Conservation (phyloP, 92 coral and sea anemone genomes). For the Blastomussa wellsi region DNA sequence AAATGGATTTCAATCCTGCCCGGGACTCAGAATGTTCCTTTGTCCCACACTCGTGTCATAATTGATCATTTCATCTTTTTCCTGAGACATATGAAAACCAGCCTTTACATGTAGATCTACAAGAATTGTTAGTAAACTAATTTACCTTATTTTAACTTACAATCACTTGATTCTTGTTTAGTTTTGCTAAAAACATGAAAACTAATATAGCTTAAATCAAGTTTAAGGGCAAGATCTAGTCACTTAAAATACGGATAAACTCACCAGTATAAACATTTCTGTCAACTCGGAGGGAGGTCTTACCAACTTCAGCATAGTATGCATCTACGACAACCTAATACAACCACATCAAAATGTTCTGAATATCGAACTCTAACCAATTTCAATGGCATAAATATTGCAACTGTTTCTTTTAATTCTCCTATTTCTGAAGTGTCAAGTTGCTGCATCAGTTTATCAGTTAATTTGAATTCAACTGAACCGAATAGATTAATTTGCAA, state of each 20-base stretch:
- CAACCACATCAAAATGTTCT: slow-evolving; percentile 11
- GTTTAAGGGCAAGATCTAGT: neutral
- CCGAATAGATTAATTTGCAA: no score
- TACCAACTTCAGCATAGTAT: slow-evolving; percentile 85
- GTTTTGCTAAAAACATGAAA: neutral
- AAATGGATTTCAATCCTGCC: no score
- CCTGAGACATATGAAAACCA: no score
- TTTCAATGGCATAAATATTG: neutral
- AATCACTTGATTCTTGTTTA: neutral
- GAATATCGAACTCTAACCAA: neutral
- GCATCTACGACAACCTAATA: slow-evolving; percentile 93
- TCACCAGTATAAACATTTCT: slow-evolving; percentile 88
- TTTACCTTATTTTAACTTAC: no score
- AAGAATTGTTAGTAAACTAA: neutral
- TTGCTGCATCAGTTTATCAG: no score
- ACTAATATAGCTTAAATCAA: neutral
- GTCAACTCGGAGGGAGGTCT: slow-evolving; percentile 83
- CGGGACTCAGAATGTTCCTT: no score
- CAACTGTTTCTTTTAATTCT: neutral
- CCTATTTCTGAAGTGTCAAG: neutral
- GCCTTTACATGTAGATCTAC: no score
- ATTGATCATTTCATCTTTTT: no score
- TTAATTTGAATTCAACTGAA: no score
- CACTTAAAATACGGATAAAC: neutral
- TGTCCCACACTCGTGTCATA: no score